Evolutionary conservation across 2,888 invertebrate genomes (phyloP).

Genomic region (Gonocerus acuteangulatus): DNA sequence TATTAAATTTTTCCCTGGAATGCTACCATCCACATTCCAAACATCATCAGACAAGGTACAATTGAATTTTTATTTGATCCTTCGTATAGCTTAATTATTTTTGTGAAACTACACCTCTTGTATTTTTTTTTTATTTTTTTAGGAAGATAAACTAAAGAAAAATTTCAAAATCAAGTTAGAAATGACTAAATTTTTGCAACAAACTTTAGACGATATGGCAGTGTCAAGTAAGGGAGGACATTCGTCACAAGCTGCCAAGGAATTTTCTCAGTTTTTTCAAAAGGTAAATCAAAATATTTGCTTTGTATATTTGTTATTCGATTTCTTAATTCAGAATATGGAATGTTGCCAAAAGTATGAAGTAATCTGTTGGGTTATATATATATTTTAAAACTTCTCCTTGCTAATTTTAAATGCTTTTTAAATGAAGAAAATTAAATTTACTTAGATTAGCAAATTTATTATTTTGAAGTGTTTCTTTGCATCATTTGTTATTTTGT

Average conservation of each 20-base stretch:
- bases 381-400: constrained; percentile 15
- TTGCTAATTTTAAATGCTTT: constrained; percentile 3
- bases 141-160: constrained; percentile 81
- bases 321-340: constrained; percentile 10
- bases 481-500: too few relatives aligned
- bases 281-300: constrained; percentile 60
- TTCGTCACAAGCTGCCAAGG: constrained; percentile 74
- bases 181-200: constrained; percentile 96
- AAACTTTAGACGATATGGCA: constrained; percentile 92
- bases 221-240: constrained; percentile 68
- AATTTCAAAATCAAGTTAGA: constrained; percentile 88
- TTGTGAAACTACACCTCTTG: too few relatives aligned
- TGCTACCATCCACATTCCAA: constrained; percentile 97
- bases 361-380: constrained; percentile 22
- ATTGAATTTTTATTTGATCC: not conserved
- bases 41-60: constrained; percentile 62
- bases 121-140: too few relatives aligned
- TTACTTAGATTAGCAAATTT: too few relatives aligned
- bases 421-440: too few relatives aligned
- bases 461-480: too few relatives aligned
- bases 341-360: constrained; percentile 17
- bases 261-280: constrained; percentile 83
- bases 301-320: not conserved
- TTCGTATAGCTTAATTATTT: too few relatives aligned
- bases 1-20: constrained; percentile 91